phyloP scores from a whole-genome alignment of 2,113 vertebrate species.

The Aviceda subcristata region DNA sequence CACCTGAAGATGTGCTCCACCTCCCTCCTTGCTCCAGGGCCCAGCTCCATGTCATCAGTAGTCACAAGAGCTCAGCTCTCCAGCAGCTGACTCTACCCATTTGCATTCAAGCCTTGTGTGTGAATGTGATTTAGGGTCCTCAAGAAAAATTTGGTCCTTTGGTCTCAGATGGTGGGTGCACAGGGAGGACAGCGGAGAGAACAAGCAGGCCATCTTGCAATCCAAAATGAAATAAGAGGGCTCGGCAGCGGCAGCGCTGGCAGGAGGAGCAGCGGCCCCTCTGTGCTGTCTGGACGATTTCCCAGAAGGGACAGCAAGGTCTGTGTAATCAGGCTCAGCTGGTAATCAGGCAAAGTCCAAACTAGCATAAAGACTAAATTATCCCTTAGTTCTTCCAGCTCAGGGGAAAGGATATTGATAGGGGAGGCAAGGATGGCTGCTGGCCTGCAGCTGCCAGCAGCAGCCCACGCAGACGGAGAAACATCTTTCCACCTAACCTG shows the following conservation, averaged over 20 bases:
- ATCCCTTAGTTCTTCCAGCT: conserved; percentile 58
- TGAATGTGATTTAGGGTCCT: background rate
- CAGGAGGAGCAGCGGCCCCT: background rate
- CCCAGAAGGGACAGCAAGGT: conserved; percentile 57
- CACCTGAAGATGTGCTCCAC: background rate
- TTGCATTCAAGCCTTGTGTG: background rate
- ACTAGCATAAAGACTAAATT: conserved; percentile 65
- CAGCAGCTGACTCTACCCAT: background rate
- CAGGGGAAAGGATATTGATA: conserved; percentile 58
- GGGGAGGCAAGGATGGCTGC: background rate
- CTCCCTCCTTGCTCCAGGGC: background rate
- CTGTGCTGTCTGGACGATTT: background rate
- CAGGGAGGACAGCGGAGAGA: background rate
- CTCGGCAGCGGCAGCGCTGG: background rate
- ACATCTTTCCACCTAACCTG: conserved; percentile 39
- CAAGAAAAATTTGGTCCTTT: background rate
- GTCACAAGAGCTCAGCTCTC: background rate
- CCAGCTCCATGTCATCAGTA: background rate
- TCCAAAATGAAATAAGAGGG: background rate
- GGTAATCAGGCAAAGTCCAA: conserved; percentile 70
- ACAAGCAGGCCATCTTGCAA: background rate
- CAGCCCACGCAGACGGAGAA: background rate
- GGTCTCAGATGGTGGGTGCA: background rate
- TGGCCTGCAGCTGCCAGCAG: conserved; percentile 60
- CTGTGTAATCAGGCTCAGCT: conserved; percentile 76